Base-by-base conservation (phyloP, 2,888 invertebrate genomes). In the Ernsta delagoae region DNA sequence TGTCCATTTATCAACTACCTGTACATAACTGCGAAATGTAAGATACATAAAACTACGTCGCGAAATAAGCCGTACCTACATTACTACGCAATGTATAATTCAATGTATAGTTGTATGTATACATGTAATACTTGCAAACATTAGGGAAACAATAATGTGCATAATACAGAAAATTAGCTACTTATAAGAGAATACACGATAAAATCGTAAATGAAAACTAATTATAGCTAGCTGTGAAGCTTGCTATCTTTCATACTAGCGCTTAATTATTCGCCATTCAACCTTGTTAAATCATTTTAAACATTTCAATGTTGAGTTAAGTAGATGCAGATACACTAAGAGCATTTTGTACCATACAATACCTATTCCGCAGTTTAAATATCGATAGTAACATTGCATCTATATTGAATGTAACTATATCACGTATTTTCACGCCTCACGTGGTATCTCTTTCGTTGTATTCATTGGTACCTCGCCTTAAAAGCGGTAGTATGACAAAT, bases 361-460 rank as follows among this genome's bases (percentile, higher is more conserved):
- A 56, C n/a, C 4, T 11, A n/a, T 34, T 5, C 56, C 56, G 16
- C 34, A 16, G 31, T 31, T 24, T 11, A 31, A 31, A 54, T 31
- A 31, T 54, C 31, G 5, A 54, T 54, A 50, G 16, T 16, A 16
- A 16, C n/a, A 31, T 31, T 1, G 31, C 31, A 31, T 31, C 31
- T 24, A 24, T 24, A 24, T 1, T 24, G 24, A 24, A 1, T 45
- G 43, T 45, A 45, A n/a, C 45, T 45, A 43, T 4, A 43, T 43
- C 11, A n/a, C n/a, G n/a, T n/a, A 45, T 45, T 45, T 45, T 45
- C n/a, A 39, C 8, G 16, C 24, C 16, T 54, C 53, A 54, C 31
- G 34, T 11, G 11, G 31, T 56, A 56, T 6, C 34, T 43, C 39
- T 59, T 60, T 67, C 66, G 66, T 67, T 67, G 66, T 61, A 67